A percentile compares a stretch with the other conserved stretches of the same genome.
Evolutionary conservation across 2,888 invertebrate species (phyloP).

Genomic region (Xylota segnis): DNA sequence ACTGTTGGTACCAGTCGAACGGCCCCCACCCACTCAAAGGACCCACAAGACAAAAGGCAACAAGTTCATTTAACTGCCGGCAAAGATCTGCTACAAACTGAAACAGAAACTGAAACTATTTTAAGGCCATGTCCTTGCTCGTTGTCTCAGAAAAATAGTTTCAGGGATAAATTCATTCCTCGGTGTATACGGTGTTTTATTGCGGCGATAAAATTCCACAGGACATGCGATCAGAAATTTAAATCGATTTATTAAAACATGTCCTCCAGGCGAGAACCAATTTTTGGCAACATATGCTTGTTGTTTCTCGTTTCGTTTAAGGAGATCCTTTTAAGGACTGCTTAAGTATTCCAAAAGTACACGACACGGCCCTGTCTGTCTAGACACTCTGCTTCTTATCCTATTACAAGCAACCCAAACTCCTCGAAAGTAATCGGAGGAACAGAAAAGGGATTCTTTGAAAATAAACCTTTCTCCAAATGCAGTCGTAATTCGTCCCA

Average conservation of each 20-base stretch:
- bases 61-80: constrained; percentile 69
- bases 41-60: constrained; percentile 65
- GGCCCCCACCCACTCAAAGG: constrained; percentile 2
- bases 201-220: constrained; percentile 71
- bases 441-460: constrained; percentile 63
- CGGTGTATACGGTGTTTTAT: constrained; percentile 39
- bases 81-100: constrained; percentile 43
- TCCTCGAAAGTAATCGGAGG: constrained; percentile 66
- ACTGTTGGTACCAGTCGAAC: constrained; percentile 30
- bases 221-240: constrained; percentile 82
- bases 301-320: constrained; percentile 24
- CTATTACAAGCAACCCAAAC: constrained; percentile 70
- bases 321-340: constrained; percentile 64
- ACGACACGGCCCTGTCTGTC: constrained; percentile 60
- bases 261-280: constrained; percentile 18
- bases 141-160: constrained; percentile 58
- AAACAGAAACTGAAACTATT: constrained; percentile 71
- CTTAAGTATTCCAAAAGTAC: constrained; percentile 71
- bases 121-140: constrained; percentile 35
- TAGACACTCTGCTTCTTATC: constrained; percentile 71
- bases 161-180: constrained; percentile 36
- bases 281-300: constrained; percentile 67
- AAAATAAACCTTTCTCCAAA: constrained; percentile 60
- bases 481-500: constrained; percentile 56
- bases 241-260: constrained; percentile 83